Evolutionary conservation across 2,797 vertebrate species (phyloP), one percentile per base, ranked within the genome.

Genomic region (Melanotaenia nigrans): DNA sequence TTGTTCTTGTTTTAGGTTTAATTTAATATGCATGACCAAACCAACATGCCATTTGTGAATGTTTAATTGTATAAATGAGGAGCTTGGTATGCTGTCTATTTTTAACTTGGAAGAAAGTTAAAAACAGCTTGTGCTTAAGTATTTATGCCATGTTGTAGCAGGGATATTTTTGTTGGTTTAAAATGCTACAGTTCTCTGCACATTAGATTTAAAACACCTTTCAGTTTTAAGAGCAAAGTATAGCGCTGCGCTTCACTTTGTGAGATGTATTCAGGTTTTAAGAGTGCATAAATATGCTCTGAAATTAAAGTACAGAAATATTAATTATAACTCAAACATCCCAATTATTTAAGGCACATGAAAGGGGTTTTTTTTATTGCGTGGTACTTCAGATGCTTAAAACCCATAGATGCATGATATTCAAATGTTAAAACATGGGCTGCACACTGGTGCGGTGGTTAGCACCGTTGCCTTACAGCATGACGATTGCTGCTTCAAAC

Each of bases 11-110:
- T 81, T 69, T 67, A 70, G 60, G 67, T 84, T 61, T 45, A 40
- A 78, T 86, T 9, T 56, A 59, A 77, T 81, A 87, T 90, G 85
- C 28, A 89, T 75, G 10, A 65, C 33, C 24, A 65, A 77, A 75
- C 75, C 56, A 73, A 73, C 70, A 70, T 67, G 72, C 42, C 2
- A 5, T 38, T 65, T n/a, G 51, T 88, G 68, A 89, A 89, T 84
- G 32, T 88, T 91, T 85, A 7, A 87, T 86, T 73, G 3, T 80
- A 13, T 53, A 68, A 73, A 83, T 60, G 67, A 71, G 54, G 55
- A 63, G 66, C 71, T 68, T 13, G 58, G 13, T 65, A 59, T 36
- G 0, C 30, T 18, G 2, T 76, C 53, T 81, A 84, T 89, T 89
- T 89, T 85, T 80, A 89, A 61, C 49, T 8, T 1, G 4, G 22